These are phyloP conservation scores for Chalcosyrphus nemorum DNA, from an alignment of 2,888 invertebrate species.

Conservation along the genomic window DNA sequence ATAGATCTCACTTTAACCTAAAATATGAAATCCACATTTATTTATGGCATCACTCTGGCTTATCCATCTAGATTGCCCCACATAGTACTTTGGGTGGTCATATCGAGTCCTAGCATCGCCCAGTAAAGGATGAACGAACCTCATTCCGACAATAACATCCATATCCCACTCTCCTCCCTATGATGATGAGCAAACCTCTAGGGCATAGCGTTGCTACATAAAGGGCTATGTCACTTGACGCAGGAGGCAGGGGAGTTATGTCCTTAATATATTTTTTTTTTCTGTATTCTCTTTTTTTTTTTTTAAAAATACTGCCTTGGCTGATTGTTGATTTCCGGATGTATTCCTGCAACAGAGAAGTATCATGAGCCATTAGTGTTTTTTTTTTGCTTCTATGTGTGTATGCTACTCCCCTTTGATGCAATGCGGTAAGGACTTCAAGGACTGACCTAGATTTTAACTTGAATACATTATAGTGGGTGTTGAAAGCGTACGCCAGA, in stretches of 20 bases:
- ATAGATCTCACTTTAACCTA: neutral
- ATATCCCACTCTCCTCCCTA: neutral
- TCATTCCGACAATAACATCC: neutral
- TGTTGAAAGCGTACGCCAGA: neutral
- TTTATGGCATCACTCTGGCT: neutral
- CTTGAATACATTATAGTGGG: constrained; percentile 13
- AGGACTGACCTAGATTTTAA: constrained; percentile 41
- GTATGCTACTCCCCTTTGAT: neutral
- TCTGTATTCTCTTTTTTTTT: neutral
- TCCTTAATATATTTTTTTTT: constrained; percentile 3
- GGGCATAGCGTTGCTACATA: neutral
- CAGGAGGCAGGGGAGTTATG: neutral
- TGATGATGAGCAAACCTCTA: neutral
- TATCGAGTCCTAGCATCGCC: neutral
- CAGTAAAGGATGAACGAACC: neutral
- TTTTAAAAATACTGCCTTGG: constrained; percentile 3
- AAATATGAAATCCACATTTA: neutral
- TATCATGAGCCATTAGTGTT: constrained; percentile 60
- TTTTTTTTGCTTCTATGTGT: neutral
- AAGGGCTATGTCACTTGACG: neutral
- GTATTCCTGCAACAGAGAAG: constrained; percentile 58
- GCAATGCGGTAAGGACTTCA: constrained; percentile 35
- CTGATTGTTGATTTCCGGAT: constrained; percentile 58
- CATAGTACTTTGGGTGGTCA: neutral
- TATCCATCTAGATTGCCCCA: neutral